Conservation (phyloP, 1,140 invertebrate species). For the Littorina saxatilis region DNA sequence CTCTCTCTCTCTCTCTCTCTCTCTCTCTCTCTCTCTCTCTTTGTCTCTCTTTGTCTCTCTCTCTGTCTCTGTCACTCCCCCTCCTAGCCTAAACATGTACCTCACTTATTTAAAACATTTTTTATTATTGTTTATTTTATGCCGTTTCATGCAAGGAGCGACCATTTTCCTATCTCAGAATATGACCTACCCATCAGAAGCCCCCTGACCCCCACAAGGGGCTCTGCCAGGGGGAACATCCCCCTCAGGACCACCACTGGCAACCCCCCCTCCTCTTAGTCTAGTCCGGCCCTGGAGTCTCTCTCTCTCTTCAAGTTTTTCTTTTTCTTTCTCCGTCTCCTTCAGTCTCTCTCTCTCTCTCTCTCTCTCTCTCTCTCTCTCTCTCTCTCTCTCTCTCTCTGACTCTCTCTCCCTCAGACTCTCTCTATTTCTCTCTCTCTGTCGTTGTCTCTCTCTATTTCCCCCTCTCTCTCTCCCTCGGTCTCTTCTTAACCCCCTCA, state of each 20-base stretch:
- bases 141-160: too few relatives aligned
- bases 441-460: neutral
- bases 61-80: too few relatives aligned
- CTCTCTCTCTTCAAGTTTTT: constrained; percentile 7
- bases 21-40: neutral
- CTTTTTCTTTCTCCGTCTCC: constrained; percentile 17
- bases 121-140: too few relatives aligned
- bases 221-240: too few relatives aligned
- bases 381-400: neutral
- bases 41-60: too few relatives aligned
- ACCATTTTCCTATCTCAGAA: too few relatives aligned
- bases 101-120: too few relatives aligned
- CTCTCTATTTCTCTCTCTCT: neutral
- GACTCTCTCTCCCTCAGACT: neutral
- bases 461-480: too few relatives aligned
- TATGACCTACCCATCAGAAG: too few relatives aligned
- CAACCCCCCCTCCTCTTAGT: neutral
- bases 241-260: neutral
- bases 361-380: neutral
- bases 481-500: too few relatives aligned
- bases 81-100: too few relatives aligned
- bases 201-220: too few relatives aligned
- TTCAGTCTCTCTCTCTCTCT: neutral
- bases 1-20: neutral
- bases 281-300: neutral